Conservation (phyloP, 2,888 invertebrate genomes). For the Criorhina ranunculi region DNA sequence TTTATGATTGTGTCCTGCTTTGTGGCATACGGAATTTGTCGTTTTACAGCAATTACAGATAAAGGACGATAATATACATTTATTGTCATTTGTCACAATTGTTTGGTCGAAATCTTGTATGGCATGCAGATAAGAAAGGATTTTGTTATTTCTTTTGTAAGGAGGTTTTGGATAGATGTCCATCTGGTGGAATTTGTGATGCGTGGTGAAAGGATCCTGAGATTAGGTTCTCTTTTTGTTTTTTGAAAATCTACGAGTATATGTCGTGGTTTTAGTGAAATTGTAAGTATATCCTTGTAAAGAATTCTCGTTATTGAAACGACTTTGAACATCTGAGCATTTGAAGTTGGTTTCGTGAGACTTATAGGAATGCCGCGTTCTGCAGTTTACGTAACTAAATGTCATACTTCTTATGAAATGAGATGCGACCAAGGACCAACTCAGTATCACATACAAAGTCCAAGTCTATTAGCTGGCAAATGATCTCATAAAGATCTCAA, state of each 20-base stretch:
- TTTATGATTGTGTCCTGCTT: constrained; percentile 46
- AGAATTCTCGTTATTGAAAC: too few relatives aligned
- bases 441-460: too few relatives aligned
- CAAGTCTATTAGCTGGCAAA: too few relatives aligned
- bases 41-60: constrained; percentile 67
- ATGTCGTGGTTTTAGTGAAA: too few relatives aligned
- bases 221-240: background rate
- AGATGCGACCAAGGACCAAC: too few relatives aligned
- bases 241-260: background rate
- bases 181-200: constrained; percentile 7
- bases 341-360: too few relatives aligned
- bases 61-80: constrained; percentile 54
- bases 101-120: background rate
- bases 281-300: too few relatives aligned
- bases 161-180: background rate
- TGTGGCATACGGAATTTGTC: constrained; percentile 60
- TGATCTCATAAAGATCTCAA: too few relatives aligned
- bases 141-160: background rate
- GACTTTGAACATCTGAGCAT: too few relatives aligned
- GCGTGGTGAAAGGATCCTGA: background rate
- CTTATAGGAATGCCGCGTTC: too few relatives aligned
- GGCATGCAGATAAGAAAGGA: constrained; percentile 17
- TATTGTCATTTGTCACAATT: constrained; percentile 57
- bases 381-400: too few relatives aligned
- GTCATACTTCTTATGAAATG: too few relatives aligned